Evolutionary conservation across 2,797 vertebrate genomes (phyloP).

Genomic region (Pelobates cultripes): DNA sequence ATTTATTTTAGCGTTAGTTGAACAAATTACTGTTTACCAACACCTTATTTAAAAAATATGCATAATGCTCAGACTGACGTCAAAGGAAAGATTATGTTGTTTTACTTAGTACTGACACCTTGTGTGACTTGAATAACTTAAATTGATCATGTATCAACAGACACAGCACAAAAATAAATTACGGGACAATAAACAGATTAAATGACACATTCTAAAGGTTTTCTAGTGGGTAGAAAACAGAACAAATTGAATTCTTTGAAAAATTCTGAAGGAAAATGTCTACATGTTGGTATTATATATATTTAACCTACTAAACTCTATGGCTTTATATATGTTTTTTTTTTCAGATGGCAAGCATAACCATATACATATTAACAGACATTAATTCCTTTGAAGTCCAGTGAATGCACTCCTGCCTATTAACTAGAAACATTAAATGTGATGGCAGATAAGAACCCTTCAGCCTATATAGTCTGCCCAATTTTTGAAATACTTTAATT

Average conservation of each 20-base stretch:
- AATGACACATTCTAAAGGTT: constrained; percentile 31
- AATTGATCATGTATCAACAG: constrained; percentile 34
- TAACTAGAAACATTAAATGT: no score
- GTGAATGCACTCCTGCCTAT: no score
- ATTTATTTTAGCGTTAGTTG: no score
- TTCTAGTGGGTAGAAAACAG: background rate
- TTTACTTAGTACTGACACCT: constrained; percentile 1
- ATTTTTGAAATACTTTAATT: no score
- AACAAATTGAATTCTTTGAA: background rate
- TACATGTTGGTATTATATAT: background rate
- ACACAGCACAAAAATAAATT: constrained; percentile 30
- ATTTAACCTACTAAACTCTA: background rate
- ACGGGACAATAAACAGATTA: constrained; percentile 22
- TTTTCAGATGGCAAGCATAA: no score
- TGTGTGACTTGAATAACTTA: constrained; percentile 51
- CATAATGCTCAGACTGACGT: constrained; percentile 6
- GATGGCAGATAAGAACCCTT: no score
- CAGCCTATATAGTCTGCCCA: no score
- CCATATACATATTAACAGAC: no score
- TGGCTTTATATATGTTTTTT: no score
- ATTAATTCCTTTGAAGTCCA: no score
- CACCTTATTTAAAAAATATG: background rate
- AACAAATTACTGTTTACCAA: no score
- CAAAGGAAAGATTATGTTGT: constrained; percentile 23
- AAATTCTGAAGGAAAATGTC: no score